A percentile compares a stretch with the other conserved stretches of the same genome.
phyloP scores from a whole-genome alignment of 2,888 invertebrate genomes.

The Agapostemon virescens region DNA sequence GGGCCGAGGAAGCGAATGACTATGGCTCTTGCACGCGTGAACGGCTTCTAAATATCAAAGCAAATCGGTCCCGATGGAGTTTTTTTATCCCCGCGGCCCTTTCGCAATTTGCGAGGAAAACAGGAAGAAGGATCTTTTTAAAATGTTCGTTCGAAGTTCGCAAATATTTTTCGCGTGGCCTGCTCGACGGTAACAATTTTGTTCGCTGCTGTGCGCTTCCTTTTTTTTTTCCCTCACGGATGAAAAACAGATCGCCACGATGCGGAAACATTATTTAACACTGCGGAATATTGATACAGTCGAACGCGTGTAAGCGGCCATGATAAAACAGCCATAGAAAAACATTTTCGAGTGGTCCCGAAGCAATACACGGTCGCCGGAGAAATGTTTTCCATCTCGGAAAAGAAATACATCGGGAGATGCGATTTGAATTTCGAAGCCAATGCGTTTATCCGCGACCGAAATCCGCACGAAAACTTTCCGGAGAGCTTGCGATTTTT shows the following conservation, averaged over 20 bases:
- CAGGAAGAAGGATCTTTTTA: constrained; percentile 4
- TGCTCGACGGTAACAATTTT: neutral
- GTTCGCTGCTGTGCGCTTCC: neutral
- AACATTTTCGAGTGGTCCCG: too few species aligned
- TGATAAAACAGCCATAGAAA: too few species aligned
- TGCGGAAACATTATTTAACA: neutral
- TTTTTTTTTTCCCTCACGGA: too few species aligned
- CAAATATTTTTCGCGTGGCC: neutral
- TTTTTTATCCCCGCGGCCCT: constrained; percentile 1
- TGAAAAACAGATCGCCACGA: neutral
- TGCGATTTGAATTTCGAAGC: neutral
- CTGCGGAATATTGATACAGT: neutral
- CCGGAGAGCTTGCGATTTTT: neutral
- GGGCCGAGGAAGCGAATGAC: neutral
- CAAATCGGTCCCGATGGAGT: neutral
- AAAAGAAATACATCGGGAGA: neutral
- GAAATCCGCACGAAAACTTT: neutral
- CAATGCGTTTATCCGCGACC: neutral
- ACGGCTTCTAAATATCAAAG: neutral
- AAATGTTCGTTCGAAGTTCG: neutral
- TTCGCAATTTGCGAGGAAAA: neutral
- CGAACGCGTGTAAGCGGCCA: neutral
- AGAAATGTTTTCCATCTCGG: neutral
- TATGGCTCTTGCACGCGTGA: neutral
- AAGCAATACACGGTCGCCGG: neutral